Evolutionary conservation across 1,140 invertebrate species (phyloP), one percentile per base, ranked within the genome.

Genomic region (Pogonus chalceus): DNA sequence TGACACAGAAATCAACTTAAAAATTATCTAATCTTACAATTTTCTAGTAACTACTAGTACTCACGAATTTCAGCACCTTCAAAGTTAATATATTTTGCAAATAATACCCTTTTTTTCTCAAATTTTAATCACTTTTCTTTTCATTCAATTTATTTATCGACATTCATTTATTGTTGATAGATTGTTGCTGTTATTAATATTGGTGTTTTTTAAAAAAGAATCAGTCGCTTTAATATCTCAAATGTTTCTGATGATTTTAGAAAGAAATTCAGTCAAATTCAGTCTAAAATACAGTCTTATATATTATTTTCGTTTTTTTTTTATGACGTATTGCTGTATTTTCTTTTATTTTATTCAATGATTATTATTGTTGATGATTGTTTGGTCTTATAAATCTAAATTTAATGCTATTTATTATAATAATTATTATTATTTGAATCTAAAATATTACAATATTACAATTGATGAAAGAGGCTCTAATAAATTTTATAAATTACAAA

Each of bases 201-300:
- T 63, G 59, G 59, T 63, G 61, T 63, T 31, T 31, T 31, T 4
- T 14, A 31, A 61, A 58, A 56, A 49, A 61, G 59, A 63, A 60
- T 64, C 62, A 54, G 62, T 55, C 61, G 55, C 56, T 59, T 62
- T 54, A 52, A 50, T 39, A 51, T 57, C 50, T 35, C 14, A 31
- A 7, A 7, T 31, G 14, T 31, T 31, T 31, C 7, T 31, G 4
- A 31, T 31, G n/a, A n/a, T n/a, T n/a, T n/a, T n/a, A n/a, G n/a
- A n/a, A n/a, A n/a, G n/a, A n/a, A n/a, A n/a, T 60, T 62, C 61
- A 61, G 61, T 61, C 61, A 56, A 58, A 55, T 52, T 64, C 60
- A 64, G 62, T 64, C 62, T 57, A 49, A 4, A 31, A 49, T 49
- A 58, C 62, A 63, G 62, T 63, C 62, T 63, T 63, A 53, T 31